Evolutionary conservation across 2,888 invertebrate species (phyloP).

Genomic region (Lithophane socia): DNA sequence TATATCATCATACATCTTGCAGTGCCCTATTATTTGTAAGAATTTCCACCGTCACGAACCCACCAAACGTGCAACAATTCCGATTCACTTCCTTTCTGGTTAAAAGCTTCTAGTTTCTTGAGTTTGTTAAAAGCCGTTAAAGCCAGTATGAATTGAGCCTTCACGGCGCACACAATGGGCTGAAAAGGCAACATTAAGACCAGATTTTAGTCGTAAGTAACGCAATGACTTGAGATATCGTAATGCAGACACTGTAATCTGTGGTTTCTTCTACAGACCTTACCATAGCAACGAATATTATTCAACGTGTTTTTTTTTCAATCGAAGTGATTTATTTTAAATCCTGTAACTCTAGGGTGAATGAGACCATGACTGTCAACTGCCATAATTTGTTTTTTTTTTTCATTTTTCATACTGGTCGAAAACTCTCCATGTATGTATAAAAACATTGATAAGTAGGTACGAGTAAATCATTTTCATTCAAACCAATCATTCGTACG

Average conservation of each 20-base stretch:
- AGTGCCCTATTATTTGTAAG: slow-evolving; percentile 40
- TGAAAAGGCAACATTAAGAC: slow-evolving; percentile 84
- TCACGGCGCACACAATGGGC: slow-evolving; percentile 79
- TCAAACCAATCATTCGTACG: too few species aligned
- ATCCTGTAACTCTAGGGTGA: too few species aligned
- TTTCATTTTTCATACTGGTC: too few species aligned
- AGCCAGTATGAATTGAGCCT: slow-evolving; percentile 82
- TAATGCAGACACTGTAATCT: slow-evolving; percentile 65
- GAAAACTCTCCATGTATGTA: too few species aligned
- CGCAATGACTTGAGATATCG: slow-evolving; percentile 81
- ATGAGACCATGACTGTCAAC: too few species aligned
- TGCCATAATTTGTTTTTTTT: too few species aligned
- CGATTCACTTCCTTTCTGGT: slow-evolving; percentile 77
- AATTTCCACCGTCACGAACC: slow-evolving; percentile 51
- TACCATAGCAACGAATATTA: background rate
- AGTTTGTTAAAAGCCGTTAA: slow-evolving; percentile 83
- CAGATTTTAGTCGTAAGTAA: slow-evolving; percentile 84
- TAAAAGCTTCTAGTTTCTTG: slow-evolving; percentile 85
- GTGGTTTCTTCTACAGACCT: slow-evolving; percentile 39
- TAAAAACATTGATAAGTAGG: too few species aligned
- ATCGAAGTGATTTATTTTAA: too few species aligned
- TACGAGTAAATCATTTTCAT: too few species aligned
- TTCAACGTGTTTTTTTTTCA: too few species aligned
- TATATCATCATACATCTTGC: slow-evolving; percentile 41
- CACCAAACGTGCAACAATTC: slow-evolving; percentile 75